Evolutionary conservation across 2,797 vertebrate species (phyloP).

Genomic region (Cyclopterus lumpus): DNA sequence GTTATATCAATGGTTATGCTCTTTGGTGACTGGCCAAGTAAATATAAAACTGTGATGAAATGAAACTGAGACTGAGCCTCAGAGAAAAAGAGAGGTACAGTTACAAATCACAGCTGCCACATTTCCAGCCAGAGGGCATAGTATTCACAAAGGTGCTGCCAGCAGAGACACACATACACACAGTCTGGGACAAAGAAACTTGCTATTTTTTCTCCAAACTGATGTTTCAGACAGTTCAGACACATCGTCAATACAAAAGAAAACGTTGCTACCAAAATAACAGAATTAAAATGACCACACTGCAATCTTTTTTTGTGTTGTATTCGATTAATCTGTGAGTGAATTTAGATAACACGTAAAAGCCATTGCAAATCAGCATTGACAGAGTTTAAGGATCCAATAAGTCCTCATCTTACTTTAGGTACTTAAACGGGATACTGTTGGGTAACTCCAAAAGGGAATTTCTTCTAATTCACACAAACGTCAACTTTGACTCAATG

Average conservation of each 20-base stretch:
- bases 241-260: slow-evolving; percentile 7
- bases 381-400: no score
- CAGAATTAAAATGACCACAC: background rate
- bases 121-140: slow-evolving; percentile 12
- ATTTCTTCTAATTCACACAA: no score
- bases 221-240: background rate
- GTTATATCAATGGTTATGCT: slow-evolving; percentile 16
- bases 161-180: slow-evolving; percentile 9
- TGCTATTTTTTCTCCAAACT: slow-evolving; percentile 1
- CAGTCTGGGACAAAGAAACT: background rate
- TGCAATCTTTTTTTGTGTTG: background rate
- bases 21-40: slow-evolving; percentile 32
- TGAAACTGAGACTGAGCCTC: slow-evolving; percentile 27
- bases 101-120: slow-evolving; percentile 41
- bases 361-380: background rate
- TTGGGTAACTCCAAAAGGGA: no score
- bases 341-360: background rate
- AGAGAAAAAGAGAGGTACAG: slow-evolving; percentile 16
- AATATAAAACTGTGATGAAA: slow-evolving; percentile 44
- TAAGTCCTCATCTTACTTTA: no score
- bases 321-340: background rate
- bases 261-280: background rate
- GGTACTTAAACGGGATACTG: no score
- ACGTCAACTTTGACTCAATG: no score
- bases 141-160: background rate